These are phyloP conservation scores for Drosophila sordidapex DNA, from an alignment of 2,888 invertebrate genomes.

Conservation along the genomic window DNA sequence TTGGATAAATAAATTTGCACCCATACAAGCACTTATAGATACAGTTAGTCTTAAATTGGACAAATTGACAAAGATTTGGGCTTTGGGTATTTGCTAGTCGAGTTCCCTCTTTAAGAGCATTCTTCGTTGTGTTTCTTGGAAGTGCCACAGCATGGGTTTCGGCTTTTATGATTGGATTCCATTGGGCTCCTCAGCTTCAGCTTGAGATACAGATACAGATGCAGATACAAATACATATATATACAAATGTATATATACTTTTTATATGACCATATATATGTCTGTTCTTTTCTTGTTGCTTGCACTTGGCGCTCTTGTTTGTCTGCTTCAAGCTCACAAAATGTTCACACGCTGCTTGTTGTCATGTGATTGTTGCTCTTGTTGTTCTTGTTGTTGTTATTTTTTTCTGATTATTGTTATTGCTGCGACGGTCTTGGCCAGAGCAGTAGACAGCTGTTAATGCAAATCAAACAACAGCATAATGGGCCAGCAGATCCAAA, in stretches of 20 bases:
- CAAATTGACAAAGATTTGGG: background rate
- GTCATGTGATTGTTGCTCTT: slow-evolving; percentile 18
- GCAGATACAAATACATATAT: background rate
- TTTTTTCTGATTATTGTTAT: slow-evolving; percentile 9
- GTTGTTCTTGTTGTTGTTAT: slow-evolving; percentile 5
- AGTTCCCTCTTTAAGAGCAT: background rate
- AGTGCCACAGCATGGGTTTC: slow-evolving; percentile 49
- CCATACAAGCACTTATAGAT: background rate
- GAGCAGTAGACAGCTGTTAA: slow-evolving; percentile 42
- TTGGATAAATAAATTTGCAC: background rate
- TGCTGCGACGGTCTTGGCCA: slow-evolving; percentile 28
- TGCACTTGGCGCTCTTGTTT: slow-evolving; percentile 36
- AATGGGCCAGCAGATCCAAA: slow-evolving; percentile 8
- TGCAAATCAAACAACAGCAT: slow-evolving; percentile 30
- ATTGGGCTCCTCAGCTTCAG: slow-evolving; percentile 11
- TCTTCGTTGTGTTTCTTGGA: slow-evolving; percentile 43
- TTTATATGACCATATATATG: background rate
- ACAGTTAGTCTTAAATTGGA: no score
- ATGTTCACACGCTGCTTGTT: slow-evolving; percentile 64
- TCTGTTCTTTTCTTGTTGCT: slow-evolving; percentile 24
- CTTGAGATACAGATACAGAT: slow-evolving; percentile 1
- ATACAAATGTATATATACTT: background rate
- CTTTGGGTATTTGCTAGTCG: background rate
- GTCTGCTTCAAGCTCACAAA: slow-evolving; percentile 37
- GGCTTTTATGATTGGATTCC: slow-evolving; percentile 16